Evolutionary conservation across 2,113 vertebrate genomes (phyloP).

Genomic region (Catharus bicknelli): DNA sequence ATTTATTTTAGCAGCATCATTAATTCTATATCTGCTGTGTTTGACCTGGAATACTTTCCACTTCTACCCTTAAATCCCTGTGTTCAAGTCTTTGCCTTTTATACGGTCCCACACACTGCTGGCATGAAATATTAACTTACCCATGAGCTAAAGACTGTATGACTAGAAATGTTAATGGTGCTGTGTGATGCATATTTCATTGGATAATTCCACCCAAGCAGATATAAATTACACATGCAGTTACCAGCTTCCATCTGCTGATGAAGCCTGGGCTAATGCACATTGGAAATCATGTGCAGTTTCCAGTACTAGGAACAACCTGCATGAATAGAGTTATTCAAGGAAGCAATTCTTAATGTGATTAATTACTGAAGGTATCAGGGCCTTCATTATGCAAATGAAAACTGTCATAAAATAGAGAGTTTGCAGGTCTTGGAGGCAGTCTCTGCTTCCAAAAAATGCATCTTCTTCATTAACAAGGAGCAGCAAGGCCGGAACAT

Average conservation of each 20-base stretch:
- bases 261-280: slow-evolving; percentile 56
- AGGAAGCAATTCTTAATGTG: slow-evolving; percentile 62
- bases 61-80: not conserved
- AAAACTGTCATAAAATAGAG: slow-evolving; percentile 46
- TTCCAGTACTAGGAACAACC: slow-evolving; percentile 46
- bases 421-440: slow-evolving; percentile 38
- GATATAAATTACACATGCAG: slow-evolving; percentile 67
- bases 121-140: slow-evolving; percentile 23
- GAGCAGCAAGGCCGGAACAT: not conserved
- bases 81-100: slow-evolving; percentile 1
- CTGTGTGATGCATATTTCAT: slow-evolving; percentile 60
- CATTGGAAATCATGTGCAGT: slow-evolving; percentile 43
- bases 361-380: slow-evolving; percentile 63
- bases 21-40: slow-evolving; percentile 12
- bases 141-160: slow-evolving; percentile 26
- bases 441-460: slow-evolving; percentile 13
- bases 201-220: slow-evolving; percentile 59
- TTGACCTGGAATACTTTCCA: slow-evolving; percentile 51
- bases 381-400: slow-evolving; percentile 65
- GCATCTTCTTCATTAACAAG: not conserved
- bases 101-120: not conserved
- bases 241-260: slow-evolving; percentile 66
- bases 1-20: slow-evolving; percentile 22
- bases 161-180: slow-evolving; percentile 40
- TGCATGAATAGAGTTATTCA: slow-evolving; percentile 45